Evolutionary conservation across 2,888 invertebrate genomes (phyloP), one percentile per base, ranked within the genome.

Genomic region (Pemphredon lugubris): DNA sequence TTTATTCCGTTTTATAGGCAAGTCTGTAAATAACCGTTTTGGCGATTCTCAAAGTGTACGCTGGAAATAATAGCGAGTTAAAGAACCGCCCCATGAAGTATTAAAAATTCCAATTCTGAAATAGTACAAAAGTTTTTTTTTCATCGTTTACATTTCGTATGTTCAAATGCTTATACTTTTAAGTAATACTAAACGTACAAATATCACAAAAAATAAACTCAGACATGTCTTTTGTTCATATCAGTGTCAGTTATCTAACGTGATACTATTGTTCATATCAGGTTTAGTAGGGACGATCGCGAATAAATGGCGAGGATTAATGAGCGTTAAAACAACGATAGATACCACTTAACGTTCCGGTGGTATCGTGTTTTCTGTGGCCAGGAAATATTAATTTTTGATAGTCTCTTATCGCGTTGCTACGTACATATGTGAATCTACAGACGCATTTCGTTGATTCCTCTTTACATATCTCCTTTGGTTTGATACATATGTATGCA

Each of bases 131-230:
- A 42, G 20, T 65, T 72, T 59, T 66, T 65, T 72, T 26, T 26
- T 73, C 26, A 60, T 47, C 16, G 45, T 21, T 13, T 40, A 1
- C 40, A 63, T 73, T 72, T 60, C 51, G 55, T 51, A 9, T 6
- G 26, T 42, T 50, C n/a, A n/a, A n/a, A n/a, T n/a, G 14, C 16
- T 16, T 40, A 4, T 34, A 9, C 6, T 34, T 7, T 42, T 5
- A 3, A 26, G 23, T 11, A 13, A 32, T 51, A 30, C 39, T 44
- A 70, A 65, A 68, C 65, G 47, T 70, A 77, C 60, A 50, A 68
- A 71, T 57, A 42, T 69, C 26, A 30, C 57, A 20, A 76, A 80
- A 73, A 81, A 80, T 81, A 79, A 73, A 26, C 39, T 48, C 32
- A 34, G 39, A 42, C 26, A 53, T 50, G 66, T 69, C 39, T 11